These are phyloP conservation scores for Paratrypauchen microcephalus DNA, from an alignment of 2,797 vertebrate species.

Conservation along the genomic window DNA sequence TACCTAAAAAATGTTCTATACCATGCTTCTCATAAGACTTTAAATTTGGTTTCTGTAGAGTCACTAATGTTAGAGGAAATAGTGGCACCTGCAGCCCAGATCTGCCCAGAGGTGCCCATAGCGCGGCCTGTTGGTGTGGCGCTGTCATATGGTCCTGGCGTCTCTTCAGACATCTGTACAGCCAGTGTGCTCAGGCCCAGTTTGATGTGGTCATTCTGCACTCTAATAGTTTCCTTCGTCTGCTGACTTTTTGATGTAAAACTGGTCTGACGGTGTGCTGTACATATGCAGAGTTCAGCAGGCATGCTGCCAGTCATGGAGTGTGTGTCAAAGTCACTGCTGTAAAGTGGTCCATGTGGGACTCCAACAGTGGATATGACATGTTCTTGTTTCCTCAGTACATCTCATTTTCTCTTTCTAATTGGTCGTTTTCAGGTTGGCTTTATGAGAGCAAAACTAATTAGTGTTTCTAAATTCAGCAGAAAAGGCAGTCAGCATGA, in stretches of 20 bases:
- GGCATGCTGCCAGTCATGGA: conserved; percentile 38
- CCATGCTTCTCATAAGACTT: background rate
- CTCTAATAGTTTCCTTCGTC: conserved; percentile 51
- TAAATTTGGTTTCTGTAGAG: too few relatives aligned
- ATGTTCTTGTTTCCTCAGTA: conserved; percentile 74
- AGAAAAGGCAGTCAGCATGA: conserved; percentile 65
- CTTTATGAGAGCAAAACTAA: conserved; percentile 85
- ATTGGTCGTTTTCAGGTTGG: conserved; percentile 85
- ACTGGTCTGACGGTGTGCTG: conserved; percentile 35
- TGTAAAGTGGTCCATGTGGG: conserved; percentile 63
- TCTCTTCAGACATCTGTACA: conserved; percentile 60
- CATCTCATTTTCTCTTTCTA: conserved; percentile 80
- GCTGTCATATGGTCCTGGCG: conserved; percentile 70
- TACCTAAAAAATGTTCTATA: too few relatives aligned
- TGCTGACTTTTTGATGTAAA: conserved; percentile 45
- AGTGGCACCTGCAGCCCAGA: conserved; percentile 54
- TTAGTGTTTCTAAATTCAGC: conserved; percentile 86
- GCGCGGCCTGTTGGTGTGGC: conserved; percentile 51
- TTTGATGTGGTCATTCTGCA: conserved; percentile 64
- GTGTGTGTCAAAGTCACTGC: conserved; percentile 56
- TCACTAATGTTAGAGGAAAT: conserved; percentile 41
- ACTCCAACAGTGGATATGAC: conserved; percentile 70
- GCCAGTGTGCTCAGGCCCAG: conserved; percentile 44
- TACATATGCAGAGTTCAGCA: conserved; percentile 40
- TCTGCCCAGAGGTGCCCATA: conserved; percentile 51